Base-by-base conservation (phyloP, 2,797 vertebrate genomes). In the Sebastes reedi region DNA sequence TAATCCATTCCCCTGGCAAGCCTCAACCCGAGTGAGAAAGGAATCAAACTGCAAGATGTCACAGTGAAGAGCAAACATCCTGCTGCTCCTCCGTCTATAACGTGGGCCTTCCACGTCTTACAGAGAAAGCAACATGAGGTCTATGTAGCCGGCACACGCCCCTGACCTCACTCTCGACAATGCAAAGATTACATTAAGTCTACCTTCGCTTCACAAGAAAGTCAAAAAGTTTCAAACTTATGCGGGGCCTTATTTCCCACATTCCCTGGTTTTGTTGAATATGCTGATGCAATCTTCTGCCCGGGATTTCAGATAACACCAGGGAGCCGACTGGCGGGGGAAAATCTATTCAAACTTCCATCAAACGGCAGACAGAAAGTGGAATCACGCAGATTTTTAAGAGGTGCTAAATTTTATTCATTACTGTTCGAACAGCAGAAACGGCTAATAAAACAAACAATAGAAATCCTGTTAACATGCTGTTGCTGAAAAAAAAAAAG, bases 211-310 rank as follows among this genome's bases (percentile, higher is more conserved):
- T 85, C 65, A 60, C 50, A 82, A 50, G 72, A 77, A 77, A 83
- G 58, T 60, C n/a, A 32, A 66, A 65, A 42, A 66, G 55, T 84
- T 75, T 64, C n/a, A 85, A 83, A 67, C 24, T 46, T 50, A 64
- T 46, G 22, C 4, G 1, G 14, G 20, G 20, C 69, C 55, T 83
- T 34, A 55, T 87, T 82, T 86, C 80, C 69, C 77, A 85, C 77
- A 77, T 84, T 86, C 72, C 24, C 56, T 56, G 80, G 59, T 87
- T 77, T 56, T 84, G 79, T 77, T 88, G 76, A 90, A 89, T 87
- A 87, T 87, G 82, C 85, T 89, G 89, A 94, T 92, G 88, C 79
- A 92, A 92, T 92, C 83, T 79, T 67, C 72, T 67, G 76, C 77
- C 75, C 76, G 55, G 77, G 42, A 80, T 91, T 90, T 91, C 81